Evolutionary conservation across 2,888 invertebrate genomes (phyloP).

Genomic region (Drosophila mulleri): DNA sequence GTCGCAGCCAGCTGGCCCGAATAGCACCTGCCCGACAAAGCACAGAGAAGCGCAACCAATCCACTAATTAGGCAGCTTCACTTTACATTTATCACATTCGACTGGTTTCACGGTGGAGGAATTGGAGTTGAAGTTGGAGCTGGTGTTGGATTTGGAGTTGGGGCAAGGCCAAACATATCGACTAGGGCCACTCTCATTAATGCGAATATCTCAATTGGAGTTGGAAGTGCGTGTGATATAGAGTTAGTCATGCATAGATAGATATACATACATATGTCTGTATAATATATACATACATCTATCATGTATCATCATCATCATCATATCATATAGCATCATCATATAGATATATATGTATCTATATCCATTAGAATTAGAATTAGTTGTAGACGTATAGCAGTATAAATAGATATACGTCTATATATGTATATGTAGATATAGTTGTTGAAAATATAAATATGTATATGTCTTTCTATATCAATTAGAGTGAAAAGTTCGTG

Average conservation of each 20-base stretch:
- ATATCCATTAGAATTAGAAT: neutral
- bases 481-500: no score
- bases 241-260: neutral
- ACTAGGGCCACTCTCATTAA: neutral
- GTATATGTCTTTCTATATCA: no score
- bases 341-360: no score
- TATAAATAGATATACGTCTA: no score
- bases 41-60: slow-evolving; percentile 52
- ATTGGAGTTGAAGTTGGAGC: neutral
- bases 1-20: slow-evolving; percentile 17
- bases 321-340: no score
- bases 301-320: no score
- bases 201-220: neutral
- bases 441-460: no score
- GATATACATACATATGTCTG: no score
- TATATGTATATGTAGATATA: no score
- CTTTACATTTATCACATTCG: slow-evolving; percentile 55
- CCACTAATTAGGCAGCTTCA: slow-evolving; percentile 64
- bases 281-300: no score
- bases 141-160: neutral
- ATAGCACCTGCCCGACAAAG: slow-evolving; percentile 12
- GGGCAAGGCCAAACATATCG: slow-evolving; percentile 33
- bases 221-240: neutral
- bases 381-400: no score
- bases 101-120: slow-evolving; percentile 33